Conservation (phyloP, 2,888 invertebrate species). For the Aphidoletes aphidimyza region DNA sequence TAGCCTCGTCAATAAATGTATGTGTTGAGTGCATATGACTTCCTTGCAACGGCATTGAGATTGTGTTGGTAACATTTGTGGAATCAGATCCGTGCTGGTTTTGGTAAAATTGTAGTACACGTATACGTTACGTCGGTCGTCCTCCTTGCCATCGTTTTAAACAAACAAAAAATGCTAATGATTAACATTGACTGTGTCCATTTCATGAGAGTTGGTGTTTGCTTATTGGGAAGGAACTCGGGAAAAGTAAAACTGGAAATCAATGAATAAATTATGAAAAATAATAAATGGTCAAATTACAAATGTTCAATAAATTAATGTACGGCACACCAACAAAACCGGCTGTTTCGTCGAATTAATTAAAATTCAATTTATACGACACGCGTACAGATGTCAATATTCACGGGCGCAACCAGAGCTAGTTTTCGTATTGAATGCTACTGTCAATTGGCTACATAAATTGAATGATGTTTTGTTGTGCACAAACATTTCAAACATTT, state of each 20-base stretch:
- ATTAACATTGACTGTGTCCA: constrained; percentile 1
- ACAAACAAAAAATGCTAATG: not conserved
- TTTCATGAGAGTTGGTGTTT: not conserved
- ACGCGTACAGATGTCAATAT: too few relatives aligned
- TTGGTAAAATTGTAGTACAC: not conserved
- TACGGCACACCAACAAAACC: too few relatives aligned
- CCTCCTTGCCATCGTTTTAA: not conserved
- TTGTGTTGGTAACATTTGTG: constrained; percentile 3
- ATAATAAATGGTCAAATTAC: too few relatives aligned
- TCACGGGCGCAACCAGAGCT: too few relatives aligned
- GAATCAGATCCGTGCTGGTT: not conserved
- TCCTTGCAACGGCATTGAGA: not conserved
- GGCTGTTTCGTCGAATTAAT: too few relatives aligned
- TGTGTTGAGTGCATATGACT: not conserved
- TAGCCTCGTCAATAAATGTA: not conserved
- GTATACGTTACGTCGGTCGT: not conserved
- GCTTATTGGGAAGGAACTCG: constrained; percentile 18
- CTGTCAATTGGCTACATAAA: too few relatives aligned
- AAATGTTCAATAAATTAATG: not conserved
- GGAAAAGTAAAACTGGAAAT: constrained; percentile 7
- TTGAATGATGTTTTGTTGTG: too few relatives aligned
- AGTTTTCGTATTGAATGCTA: too few relatives aligned
- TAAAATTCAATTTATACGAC: too few relatives aligned
- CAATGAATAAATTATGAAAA: not conserved
- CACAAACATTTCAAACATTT: too few relatives aligned